A percentile compares a stretch with the other conserved stretches of the same genome.
Conservation (phyloP, 2,888 invertebrate genomes). For the Caenorhabditis sp. region DNA sequence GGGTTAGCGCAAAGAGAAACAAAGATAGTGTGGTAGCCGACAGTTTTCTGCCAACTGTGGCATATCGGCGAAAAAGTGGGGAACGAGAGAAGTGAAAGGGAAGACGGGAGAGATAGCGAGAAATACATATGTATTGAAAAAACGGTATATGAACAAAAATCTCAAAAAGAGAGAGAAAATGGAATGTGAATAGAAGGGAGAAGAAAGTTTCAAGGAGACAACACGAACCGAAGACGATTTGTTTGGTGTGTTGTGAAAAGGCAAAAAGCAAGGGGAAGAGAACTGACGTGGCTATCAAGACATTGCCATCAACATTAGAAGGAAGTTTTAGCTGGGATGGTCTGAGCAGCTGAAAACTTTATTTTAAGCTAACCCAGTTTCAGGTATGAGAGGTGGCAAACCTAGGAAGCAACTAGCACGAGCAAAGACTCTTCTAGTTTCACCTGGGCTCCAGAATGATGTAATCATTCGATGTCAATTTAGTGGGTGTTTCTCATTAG, state of each 20-base stretch:
- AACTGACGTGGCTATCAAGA: background rate
- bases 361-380: background rate
- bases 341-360: background rate
- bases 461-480: too few relatives aligned
- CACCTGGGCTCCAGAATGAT: slow-evolving; percentile 7
- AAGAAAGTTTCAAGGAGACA: slow-evolving; percentile 31
- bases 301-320: background rate
- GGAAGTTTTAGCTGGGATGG: background rate
- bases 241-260: slow-evolving; percentile 1
- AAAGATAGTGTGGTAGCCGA: slow-evolving; percentile 29
- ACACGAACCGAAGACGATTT: background rate
- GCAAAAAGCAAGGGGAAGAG: background rate
- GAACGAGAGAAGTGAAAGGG: slow-evolving; percentile 12
- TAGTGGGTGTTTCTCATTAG: background rate
- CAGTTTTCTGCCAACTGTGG: slow-evolving; percentile 26
- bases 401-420: background rate
- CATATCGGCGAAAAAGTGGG: slow-evolving; percentile 36
- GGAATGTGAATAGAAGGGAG: slow-evolving; percentile 9
- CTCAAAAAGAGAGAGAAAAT: slow-evolving; percentile 11
- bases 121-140: slow-evolving; percentile 1
- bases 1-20: slow-evolving; percentile 22
- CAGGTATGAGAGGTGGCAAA: background rate
- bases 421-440: background rate
- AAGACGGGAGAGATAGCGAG: slow-evolving; percentile 18
- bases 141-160: slow-evolving; percentile 26